Base-by-base conservation (phyloP, 2,797 vertebrate species). In the Distichodus sexfasciatus region DNA sequence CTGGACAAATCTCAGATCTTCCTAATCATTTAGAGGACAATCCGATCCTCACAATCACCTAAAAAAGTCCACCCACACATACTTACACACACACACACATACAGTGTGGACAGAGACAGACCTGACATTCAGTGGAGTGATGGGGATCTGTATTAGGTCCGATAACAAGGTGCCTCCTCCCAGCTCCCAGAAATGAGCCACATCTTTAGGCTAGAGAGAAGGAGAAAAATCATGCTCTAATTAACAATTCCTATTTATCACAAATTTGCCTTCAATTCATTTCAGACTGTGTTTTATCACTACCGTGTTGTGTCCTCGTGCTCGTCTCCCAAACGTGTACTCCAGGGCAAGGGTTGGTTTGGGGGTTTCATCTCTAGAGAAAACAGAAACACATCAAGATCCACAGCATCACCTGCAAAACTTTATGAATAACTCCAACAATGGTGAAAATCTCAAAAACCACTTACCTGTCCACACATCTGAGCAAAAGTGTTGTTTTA, bases 111-210 rank as follows among this genome's bases (percentile, higher is more conserved):
- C 23, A 0, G 5, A 51, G 11, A 74, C 85, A 78, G 74, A 97
- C 97, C 89, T 85, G 79, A 96, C 62, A 54, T 85, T 93, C 59
- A 85, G 82, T 72, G 83, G 79, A 33, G 90, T 94, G 73, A 98
- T 91, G 17, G 96, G 94, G 77, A 98, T 91, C 80, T 88, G 90
- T 73, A 94, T 89, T 58, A 99, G 90, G 78, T 98, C 95, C 82
- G 93, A 84, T 57, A 99, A 86, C 2, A 93, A 98, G 0, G 89
- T 94, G 65, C 97, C 97, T 77, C 95, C 95, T 74, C 96, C 97
- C 55, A 98, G 86, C 81, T 99, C 97, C 97, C 96, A 99, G 74
- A 98, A 87, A 77, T 99, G 95, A 78, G 94, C 94, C 66, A 96
- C 87, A 79, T 98, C 93, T 88, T 97, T 98, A 53, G 94, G 93